Evolutionary conservation across 2,797 vertebrate species (phyloP).

Genomic region (Bucorvus abyssinicus): DNA sequence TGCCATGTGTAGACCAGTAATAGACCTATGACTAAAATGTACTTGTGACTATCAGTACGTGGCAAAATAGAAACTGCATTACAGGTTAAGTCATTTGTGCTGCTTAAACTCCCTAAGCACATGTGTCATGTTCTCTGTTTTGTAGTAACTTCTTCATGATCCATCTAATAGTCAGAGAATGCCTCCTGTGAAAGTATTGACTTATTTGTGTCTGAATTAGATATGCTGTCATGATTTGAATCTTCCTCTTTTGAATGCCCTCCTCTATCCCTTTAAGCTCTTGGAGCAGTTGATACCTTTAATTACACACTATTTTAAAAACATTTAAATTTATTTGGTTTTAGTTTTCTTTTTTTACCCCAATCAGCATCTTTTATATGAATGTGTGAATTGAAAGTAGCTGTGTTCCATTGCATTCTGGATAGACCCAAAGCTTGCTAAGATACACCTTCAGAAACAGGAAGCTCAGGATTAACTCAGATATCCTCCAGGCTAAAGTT

Average conservation of each 20-base stretch:
- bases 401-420: neutral
- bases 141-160: neutral
- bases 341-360: neutral
- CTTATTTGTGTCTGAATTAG: neutral
- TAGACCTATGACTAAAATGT: neutral
- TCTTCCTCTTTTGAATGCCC: neutral
- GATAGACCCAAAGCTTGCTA: neutral
- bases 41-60: neutral
- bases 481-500: neutral
- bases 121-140: neutral
- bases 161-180: neutral
- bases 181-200: neutral
- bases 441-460: neutral
- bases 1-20: neutral
- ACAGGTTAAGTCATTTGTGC: neutral
- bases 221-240: neutral
- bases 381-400: neutral
- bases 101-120: neutral
- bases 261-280: neutral
- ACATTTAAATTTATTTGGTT: neutral
- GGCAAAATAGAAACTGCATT: neutral
- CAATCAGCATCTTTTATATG: neutral
- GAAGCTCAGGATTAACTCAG: neutral
- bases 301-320: neutral
- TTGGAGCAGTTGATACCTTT: neutral